Base-by-base conservation (phyloP, 2,113 vertebrate genomes). In the Hippocampus barbouri region DNA sequence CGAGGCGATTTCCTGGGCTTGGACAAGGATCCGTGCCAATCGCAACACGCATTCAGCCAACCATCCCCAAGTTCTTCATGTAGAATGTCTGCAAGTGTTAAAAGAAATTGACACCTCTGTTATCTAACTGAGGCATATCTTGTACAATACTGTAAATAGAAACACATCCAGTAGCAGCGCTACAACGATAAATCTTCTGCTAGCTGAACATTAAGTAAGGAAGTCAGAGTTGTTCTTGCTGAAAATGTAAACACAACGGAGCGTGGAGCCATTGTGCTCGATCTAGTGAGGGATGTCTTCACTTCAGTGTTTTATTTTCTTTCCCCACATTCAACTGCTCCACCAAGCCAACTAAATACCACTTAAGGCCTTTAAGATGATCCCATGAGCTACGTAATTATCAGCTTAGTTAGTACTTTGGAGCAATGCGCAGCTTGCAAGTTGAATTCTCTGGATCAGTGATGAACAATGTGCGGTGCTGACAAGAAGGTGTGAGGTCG, bases 351-450 rank as follows among this genome's bases (percentile, higher is more conserved):
- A 43, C 70, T 60, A 77, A 79, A 86, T 84, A 59, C 66, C 75
- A 79, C 83, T 85, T 73, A 61, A 79, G 75, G 38, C 51, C 66
- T 78, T 76, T 67, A 53, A 67, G 69, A 79, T 86, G 70, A 86
- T 86, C 78, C 70, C 68, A 56, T 87, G 79, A 82, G 84, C 53
- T 80, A 27, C 23, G n/a, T 27, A 79, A 88, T 88, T 81, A 79
- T 18, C 16, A 30, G 67, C 74, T 83, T 66, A 72, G 68, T 54
- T 74, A 41, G 63, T 66, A 67, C 69, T 75, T 65, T 20, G 54
- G 65, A 79, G 69, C 59, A 71, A 54, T 75, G n/a, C 63, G 59
- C 66, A 73, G 77, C 78, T 77, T 38, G 41, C 64, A 84, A 71
- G 66, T 82, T 75, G 74, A 71, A 51, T 14, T 59, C 64, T 62